Evolutionary conservation across 2,797 vertebrate genomes (phyloP).

Genomic region (Myotis findleyi): DNA sequence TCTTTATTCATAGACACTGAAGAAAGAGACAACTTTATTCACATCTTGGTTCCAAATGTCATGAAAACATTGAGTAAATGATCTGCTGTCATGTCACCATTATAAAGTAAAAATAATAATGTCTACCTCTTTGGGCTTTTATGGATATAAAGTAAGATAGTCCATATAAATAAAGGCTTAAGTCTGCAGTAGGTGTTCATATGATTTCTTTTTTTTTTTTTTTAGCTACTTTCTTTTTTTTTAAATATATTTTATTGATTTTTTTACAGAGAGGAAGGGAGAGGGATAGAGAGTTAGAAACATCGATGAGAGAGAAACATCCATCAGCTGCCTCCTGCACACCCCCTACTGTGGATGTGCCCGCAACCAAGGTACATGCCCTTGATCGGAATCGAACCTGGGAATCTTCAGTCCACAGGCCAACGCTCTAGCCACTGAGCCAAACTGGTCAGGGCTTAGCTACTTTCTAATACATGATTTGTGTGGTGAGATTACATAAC

Average conservation of each 20-base stretch:
- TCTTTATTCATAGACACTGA: not conserved
- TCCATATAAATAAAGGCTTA: not conserved
- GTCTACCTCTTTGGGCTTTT: not conserved
- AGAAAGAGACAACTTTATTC: not conserved
- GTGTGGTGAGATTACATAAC: not conserved
- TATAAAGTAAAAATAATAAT: slow-evolving; percentile 52
- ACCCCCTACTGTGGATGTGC: no score
- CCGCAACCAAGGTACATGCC: no score
- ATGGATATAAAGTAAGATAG: not conserved
- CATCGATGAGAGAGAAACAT: no score
- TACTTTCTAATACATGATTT: not conserved
- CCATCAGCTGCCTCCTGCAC: no score
- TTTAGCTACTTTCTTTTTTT: not conserved
- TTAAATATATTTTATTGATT: no score
- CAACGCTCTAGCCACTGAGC: no score
- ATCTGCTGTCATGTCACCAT: not conserved
- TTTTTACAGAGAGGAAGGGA: no score
- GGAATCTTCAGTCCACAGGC: no score
- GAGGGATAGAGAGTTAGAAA: no score
- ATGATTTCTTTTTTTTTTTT: not conserved
- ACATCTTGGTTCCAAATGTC: not conserved
- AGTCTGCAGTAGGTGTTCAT: not conserved
- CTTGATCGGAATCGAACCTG: no score
- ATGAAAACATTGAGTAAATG: not conserved
- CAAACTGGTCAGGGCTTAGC: not conserved